Evolutionary conservation across 64 coral and sea anemone species (phyloP), one percentile per base, ranked within the genome.

Genomic region (Montipora capricornis): DNA sequence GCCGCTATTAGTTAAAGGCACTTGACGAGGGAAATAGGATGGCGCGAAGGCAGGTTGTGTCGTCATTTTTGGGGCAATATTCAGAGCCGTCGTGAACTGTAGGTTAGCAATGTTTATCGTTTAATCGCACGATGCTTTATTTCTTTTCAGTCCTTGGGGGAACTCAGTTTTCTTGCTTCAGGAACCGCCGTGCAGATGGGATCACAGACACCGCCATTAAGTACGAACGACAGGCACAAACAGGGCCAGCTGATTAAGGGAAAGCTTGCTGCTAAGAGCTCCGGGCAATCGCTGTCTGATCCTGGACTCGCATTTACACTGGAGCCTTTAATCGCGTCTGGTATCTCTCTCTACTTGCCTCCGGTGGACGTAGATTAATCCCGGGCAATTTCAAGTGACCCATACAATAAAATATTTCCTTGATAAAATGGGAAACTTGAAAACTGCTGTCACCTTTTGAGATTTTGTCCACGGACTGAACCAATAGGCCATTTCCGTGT

Each of bases 161-260:
- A 93, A 47, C 61, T 93, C 4, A 85, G 74, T 75, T 62, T 93
- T 17, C 73, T 78, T 8, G 91, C 91, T n/a, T 85, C 91, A 68
- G 92, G 92, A 6, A 75, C 77, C 4, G 83, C 84, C 24, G 83
- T 93, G 22, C 78, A 51, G 17, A 45, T 87, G 16, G 92, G 87
- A 76, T 75, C 83, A 46, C 83, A 85, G 37, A 53, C 84, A 5
- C 85, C 52, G 68, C 75, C 58, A 55, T 0, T 71, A 22, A 70
- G 12, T 13, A 19, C 82, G 11, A 37, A 77, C 53, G 68, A 80
- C 52, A 88, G 51, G 49, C 73, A 47, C 12, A 75, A 58, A 64
- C 61, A 0, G 57, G 84, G 92, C 19, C 92, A 93, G 6, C 87
- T 93, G 15, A 44, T 93, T 2, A 87, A 82, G 68, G 84, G 92